These are phyloP conservation scores for Lepidocyrtoides sp. DNA, from an alignment of 2,888 invertebrate genomes.

Conservation along the genomic window DNA sequence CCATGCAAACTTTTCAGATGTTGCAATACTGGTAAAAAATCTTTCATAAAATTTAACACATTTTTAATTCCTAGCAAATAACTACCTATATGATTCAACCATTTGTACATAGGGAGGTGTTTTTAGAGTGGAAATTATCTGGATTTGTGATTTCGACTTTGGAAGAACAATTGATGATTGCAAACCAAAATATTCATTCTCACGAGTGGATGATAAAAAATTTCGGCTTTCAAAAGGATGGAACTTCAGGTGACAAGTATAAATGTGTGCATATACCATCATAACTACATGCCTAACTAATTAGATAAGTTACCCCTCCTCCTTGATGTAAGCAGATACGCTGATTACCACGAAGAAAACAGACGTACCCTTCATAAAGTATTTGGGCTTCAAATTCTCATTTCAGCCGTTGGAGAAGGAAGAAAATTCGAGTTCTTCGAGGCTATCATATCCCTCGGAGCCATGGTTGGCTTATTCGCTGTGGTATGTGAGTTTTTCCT, in stretches of 20 bases:
- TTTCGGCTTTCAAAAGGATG: constrained; percentile 87
- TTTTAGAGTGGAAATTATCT: constrained; percentile 74
- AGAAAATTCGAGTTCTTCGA: constrained; percentile 87
- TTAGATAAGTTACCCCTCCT: neutral
- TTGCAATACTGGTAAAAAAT: constrained; percentile 86
- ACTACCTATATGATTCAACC: too few relatives aligned
- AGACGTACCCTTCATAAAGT: constrained; percentile 87
- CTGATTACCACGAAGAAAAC: constrained; percentile 86
- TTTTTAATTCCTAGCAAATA: too few relatives aligned
- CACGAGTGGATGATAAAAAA: constrained; percentile 86
- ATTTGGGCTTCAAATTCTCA: constrained; percentile 87
- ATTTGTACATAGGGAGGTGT: constrained; percentile 73
- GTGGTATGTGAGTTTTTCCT: constrained; percentile 86
- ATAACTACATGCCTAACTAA: too few relatives aligned
- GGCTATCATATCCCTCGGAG: constrained; percentile 87
- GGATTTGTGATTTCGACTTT: constrained; percentile 81
- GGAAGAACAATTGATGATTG: constrained; percentile 86
- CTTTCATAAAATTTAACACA: too few relatives aligned
- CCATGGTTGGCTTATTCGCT: constrained; percentile 87
- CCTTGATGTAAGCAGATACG: constrained; percentile 83
- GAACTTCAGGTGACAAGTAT: constrained; percentile 86
- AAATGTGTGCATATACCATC: too few relatives aligned
- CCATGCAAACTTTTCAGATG: constrained; percentile 85
- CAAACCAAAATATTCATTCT: constrained; percentile 87
- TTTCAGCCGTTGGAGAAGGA: constrained; percentile 87